phyloP scores from a whole-genome alignment of 2,888 invertebrate genomes.

The Eupithecia centaureata region DNA sequence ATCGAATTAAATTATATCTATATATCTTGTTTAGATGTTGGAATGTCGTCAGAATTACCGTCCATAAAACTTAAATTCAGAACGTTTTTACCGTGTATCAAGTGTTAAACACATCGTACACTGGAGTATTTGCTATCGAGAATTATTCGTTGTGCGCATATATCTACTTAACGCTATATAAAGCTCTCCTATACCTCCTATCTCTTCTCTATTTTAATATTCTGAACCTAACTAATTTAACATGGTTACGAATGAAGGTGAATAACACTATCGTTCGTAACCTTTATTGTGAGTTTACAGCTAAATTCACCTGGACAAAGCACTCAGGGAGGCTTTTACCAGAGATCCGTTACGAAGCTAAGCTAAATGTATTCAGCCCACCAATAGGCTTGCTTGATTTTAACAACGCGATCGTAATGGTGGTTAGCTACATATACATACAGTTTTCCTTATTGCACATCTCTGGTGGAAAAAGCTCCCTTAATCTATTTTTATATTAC shows the following conservation, averaged over 20 bases:
- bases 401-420: not conserved
- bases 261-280: slow-evolving; percentile 1
- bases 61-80: not conserved
- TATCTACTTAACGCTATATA: not conserved
- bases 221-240: slow-evolving; percentile 5
- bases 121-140: not conserved
- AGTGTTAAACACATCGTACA: not conserved
- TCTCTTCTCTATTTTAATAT: not conserved
- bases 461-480: not conserved
- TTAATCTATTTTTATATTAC: not conserved
- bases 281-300: slow-evolving; percentile 11
- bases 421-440: not conserved
- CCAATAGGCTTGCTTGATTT: not conserved
- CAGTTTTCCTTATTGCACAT: not conserved
- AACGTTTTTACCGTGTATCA: not conserved
- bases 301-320: slow-evolving; percentile 10
- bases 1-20: no score
- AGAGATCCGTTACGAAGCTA: not conserved
- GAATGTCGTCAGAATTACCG: not conserved
- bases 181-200: not conserved
- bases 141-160: not conserved
- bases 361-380: not conserved
- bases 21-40: not conserved
- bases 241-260: slow-evolving; percentile 8
- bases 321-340: not conserved